phyloP scores from a whole-genome alignment of 2,888 invertebrate genomes.

The Drosophila fulvimacula region DNA sequence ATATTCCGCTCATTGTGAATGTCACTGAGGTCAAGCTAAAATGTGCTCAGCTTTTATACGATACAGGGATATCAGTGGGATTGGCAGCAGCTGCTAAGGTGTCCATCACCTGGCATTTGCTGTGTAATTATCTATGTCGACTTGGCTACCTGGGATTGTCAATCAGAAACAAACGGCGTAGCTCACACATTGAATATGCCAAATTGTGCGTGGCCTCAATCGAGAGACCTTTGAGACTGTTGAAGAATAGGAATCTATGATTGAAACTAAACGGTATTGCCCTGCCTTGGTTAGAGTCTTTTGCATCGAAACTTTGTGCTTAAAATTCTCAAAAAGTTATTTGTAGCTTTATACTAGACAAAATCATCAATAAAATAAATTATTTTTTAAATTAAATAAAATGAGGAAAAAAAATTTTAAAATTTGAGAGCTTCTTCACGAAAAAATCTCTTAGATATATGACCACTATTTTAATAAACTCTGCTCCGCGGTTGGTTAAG shows the following conservation, averaged over 20 bases:
- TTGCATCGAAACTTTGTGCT: too few relatives aligned
- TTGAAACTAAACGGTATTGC: too few relatives aligned
- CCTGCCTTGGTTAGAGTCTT: too few relatives aligned
- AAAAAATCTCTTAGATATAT: too few relatives aligned
- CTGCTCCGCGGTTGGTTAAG: neutral
- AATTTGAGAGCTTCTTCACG: too few relatives aligned
- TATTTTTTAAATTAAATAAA: too few relatives aligned
- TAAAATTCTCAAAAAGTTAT: too few relatives aligned
- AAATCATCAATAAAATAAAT: too few relatives aligned
- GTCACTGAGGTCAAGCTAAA: neutral
- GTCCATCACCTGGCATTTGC: neutral
- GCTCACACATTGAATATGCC: neutral
- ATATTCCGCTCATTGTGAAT: conserved; percentile 21
- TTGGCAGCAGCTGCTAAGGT: conserved; percentile 16
- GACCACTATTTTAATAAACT: too few relatives aligned
- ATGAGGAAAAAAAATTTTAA: too few relatives aligned
- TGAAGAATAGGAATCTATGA: neutral
- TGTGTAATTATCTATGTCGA: conserved; percentile 9
- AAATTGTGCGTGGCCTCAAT: neutral
- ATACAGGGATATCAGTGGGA: neutral
- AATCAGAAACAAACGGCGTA: conserved; percentile 12
- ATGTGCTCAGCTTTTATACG: conserved; percentile 18
- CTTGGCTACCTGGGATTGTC: neutral
- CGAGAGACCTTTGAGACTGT: neutral
- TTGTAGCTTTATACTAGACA: too few relatives aligned